These are phyloP conservation scores for Microcebus tavaratra DNA, from an alignment of 2,113 vertebrate species.

Conservation along the genomic window DNA sequence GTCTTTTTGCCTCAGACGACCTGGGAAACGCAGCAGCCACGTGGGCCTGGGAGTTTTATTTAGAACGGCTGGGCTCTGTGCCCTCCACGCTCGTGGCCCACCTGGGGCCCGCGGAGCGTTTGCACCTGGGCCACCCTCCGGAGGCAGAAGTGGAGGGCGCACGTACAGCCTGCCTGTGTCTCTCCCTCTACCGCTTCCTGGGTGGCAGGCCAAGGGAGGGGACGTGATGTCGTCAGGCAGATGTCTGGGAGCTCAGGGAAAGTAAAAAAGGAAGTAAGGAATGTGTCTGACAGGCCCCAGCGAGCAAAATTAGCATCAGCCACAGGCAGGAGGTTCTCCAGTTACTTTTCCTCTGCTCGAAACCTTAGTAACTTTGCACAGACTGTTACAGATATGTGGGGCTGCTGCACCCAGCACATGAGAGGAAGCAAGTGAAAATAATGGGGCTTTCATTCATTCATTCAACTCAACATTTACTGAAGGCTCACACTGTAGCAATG, in stretches of 20 bases:
- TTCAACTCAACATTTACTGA: not conserved
- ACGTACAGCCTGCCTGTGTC: not conserved
- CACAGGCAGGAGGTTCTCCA: conserved; percentile 26
- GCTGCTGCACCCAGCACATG: not conserved
- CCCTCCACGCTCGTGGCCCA: not conserved
- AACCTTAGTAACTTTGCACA: conserved; percentile 12
- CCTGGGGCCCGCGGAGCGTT: not conserved
- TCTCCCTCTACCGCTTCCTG: conserved; percentile 11
- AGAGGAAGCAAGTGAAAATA: not conserved
- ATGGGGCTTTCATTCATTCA: not conserved
- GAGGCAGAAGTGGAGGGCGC: not conserved
- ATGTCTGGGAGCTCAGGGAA: conserved; percentile 50
- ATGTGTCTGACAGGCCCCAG: conserved; percentile 55
- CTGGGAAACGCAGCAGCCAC: not conserved
- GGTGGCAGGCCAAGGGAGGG: conserved; percentile 37
- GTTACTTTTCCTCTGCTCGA: conserved; percentile 10
- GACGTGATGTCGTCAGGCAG: not conserved
- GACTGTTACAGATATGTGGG: not conserved
- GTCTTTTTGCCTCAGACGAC: conserved; percentile 64
- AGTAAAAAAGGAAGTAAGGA: conserved; percentile 55
- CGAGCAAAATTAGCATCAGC: conserved; percentile 46
- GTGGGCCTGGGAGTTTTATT: conserved; percentile 6
- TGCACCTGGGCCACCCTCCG: conserved; percentile 30
- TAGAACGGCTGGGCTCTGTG: conserved; percentile 13
- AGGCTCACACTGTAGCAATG: not conserved